Conservation (phyloP, 2,888 invertebrate genomes). For the Ectemnius cavifrons region DNA sequence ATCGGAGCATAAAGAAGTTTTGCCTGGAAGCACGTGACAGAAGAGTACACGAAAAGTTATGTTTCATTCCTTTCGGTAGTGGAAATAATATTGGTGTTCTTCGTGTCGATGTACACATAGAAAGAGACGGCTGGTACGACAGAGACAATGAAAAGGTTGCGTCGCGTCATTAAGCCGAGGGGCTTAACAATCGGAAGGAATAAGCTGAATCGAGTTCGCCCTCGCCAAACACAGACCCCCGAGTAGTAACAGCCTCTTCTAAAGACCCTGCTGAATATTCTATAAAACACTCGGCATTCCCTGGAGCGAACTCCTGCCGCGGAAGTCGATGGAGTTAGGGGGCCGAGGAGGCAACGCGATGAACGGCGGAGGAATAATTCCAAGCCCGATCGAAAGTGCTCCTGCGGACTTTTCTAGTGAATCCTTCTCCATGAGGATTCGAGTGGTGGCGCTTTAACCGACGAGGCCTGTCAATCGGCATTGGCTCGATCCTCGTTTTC, state of each 20-base stretch:
- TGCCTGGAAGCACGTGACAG: too few relatives aligned
- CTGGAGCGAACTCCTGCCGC: not conserved
- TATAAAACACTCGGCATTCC: conserved; percentile 1
- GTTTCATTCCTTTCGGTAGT: too few relatives aligned
- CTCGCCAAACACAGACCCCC: not conserved
- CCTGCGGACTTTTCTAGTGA: conserved; percentile 2
- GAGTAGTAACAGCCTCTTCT: conserved; percentile 7
- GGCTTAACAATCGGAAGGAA: conserved; percentile 1
- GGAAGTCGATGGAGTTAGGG: conserved; percentile 3
- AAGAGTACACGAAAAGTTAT: too few relatives aligned
- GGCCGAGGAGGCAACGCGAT: not conserved
- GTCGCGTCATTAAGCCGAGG: conserved; percentile 1
- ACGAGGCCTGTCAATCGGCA: conserved; percentile 8
- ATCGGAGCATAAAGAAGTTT: too few relatives aligned
- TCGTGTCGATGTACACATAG: too few relatives aligned
- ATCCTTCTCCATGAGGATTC: conserved; percentile 6
- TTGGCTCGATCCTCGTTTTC: not conserved
- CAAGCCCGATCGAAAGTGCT: not conserved
- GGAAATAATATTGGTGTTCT: too few relatives aligned
- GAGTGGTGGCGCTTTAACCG: conserved; percentile 1
- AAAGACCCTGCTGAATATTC: conserved; percentile 7
- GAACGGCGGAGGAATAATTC: not conserved
- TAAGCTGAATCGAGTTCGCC: conserved; percentile 1
- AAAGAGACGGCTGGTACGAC: too few relatives aligned
- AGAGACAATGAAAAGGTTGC: not conserved